These are phyloP conservation scores for Eudasyphora cyanicolor DNA, from an alignment of 2,888 invertebrate species.

Conservation along the genomic window DNA sequence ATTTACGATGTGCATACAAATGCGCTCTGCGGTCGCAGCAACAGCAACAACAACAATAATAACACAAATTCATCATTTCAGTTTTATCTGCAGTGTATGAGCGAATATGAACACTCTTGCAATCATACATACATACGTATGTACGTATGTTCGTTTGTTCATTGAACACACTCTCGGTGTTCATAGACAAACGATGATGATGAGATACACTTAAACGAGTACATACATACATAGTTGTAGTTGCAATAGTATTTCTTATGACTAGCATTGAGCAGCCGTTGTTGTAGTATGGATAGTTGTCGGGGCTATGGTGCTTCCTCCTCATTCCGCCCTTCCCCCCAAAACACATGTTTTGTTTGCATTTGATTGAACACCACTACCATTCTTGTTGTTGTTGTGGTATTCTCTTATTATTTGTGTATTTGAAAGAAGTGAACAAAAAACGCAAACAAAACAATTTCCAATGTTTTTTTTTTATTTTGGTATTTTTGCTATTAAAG, in stretches of 20 bases:
- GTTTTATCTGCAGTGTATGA: constrained; percentile 9
- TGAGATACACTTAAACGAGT: not conserved
- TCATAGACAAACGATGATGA: not conserved
- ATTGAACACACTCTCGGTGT: not conserved
- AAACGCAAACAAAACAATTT: constrained; percentile 12
- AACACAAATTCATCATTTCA: not conserved
- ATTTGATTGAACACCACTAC: not conserved
- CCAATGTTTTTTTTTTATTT: constrained; percentile 15
- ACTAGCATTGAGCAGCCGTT: constrained; percentile 8
- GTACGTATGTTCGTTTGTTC: not conserved
- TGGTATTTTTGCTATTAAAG: constrained; percentile 44
- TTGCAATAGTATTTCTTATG: not conserved
- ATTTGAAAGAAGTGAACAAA: constrained; percentile 15
- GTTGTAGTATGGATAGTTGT: not conserved
- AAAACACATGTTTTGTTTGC: constrained; percentile 27
- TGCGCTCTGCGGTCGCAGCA: not conserved
- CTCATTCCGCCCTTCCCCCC: too few species aligned
- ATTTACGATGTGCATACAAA: not conserved
- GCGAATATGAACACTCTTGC: not conserved
- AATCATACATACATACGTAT: not conserved
- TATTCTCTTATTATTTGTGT: constrained; percentile 23
- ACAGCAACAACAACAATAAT: not conserved
- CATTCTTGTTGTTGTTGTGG: constrained; percentile 20
- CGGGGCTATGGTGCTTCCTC: not conserved
- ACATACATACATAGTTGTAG: not conserved